Conservation (phyloP, 2,113 vertebrate genomes). For the Amblyornis subalaris region DNA sequence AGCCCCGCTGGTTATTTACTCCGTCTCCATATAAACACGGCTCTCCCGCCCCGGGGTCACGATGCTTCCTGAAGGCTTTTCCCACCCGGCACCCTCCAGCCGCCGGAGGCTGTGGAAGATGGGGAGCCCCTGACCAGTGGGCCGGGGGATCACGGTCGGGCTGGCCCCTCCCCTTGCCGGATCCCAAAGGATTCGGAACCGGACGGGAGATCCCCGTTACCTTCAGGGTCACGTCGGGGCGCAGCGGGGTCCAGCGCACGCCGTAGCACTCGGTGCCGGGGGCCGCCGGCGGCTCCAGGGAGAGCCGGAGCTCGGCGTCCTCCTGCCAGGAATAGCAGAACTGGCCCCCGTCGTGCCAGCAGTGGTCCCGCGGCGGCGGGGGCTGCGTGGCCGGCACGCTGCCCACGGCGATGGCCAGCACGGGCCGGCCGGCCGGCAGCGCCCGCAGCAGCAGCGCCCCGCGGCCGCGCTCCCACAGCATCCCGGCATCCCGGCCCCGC, state of each 20-base stretch:
- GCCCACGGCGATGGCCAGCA: conserved; percentile 77
- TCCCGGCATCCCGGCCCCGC: conserved; percentile 77
- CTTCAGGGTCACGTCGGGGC: conserved; percentile 82
- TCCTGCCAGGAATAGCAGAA: conserved; percentile 91
- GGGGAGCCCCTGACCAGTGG: accelerated
- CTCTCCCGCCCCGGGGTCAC: background rate
- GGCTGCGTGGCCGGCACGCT: conserved; percentile 77
- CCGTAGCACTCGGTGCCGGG: conserved; percentile 82
- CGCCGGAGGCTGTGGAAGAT: accelerated
- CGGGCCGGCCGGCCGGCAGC: conserved; percentile 75
- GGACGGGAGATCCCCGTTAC: conserved; percentile 41
- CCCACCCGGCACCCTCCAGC: accelerated
- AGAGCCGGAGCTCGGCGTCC: conserved; percentile 80
- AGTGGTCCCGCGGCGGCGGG: conserved; percentile 82
- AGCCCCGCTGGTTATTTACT: background rate
- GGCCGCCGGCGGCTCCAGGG: conserved; percentile 70
- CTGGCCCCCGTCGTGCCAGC: conserved; percentile 84
- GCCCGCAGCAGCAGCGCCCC: conserved; percentile 82
- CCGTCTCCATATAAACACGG: background rate
- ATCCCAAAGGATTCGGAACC: accelerated
- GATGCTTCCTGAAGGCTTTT: background rate
- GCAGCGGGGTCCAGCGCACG: conserved; percentile 81
- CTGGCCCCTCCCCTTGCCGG: accelerated
- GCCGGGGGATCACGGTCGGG: accelerated
- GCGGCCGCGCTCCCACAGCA: conserved; percentile 85